Percentiles rank a stretch among this genome's conserved stretches.
phyloP scores from a whole-genome alignment of 1,140 invertebrate species.

The Daktulosphaira vitifoliae region DNA sequence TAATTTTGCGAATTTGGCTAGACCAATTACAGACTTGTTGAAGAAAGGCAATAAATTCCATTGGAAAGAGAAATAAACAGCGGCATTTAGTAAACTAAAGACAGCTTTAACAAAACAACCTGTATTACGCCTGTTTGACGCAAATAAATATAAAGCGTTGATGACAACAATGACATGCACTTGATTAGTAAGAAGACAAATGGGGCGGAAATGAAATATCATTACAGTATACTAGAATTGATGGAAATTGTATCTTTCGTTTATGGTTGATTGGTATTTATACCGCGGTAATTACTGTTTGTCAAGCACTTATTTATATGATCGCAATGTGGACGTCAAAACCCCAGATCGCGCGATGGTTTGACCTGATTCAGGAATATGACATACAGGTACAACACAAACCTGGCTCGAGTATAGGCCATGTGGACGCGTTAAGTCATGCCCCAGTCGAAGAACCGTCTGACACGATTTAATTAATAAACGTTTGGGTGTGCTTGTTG shows the following conservation, averaged over 20 bases:
- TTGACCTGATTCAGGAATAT: slow-evolving; percentile 40
- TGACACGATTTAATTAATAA: no score
- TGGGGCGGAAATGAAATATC: neutral
- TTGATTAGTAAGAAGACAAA: slow-evolving; percentile 5
- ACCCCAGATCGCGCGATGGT: slow-evolving; percentile 41
- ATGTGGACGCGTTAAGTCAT: slow-evolving; percentile 43
- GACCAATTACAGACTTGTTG: neutral
- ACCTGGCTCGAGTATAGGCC: slow-evolving; percentile 39
- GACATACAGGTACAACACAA: slow-evolving; percentile 38
- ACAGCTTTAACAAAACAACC: neutral
- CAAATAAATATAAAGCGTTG: neutral
- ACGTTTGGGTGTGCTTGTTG: no score
- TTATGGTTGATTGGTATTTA: neutral
- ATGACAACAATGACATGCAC: neutral
- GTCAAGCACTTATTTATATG: slow-evolving; percentile 3
- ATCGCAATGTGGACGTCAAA: slow-evolving; percentile 33
- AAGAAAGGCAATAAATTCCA: neutral
- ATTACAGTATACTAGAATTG: slow-evolving; percentile 4
- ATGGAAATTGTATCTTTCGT: neutral
- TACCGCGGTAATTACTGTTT: neutral
- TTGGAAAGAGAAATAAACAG: neutral
- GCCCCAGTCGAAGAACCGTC: neutral
- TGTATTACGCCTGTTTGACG: neutral
- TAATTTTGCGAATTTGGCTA: neutral
- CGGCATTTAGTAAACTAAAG: slow-evolving; percentile 30